Base-by-base conservation (phyloP, 2,797 vertebrate species). In the Cryptoblepharus egeriae region DNA sequence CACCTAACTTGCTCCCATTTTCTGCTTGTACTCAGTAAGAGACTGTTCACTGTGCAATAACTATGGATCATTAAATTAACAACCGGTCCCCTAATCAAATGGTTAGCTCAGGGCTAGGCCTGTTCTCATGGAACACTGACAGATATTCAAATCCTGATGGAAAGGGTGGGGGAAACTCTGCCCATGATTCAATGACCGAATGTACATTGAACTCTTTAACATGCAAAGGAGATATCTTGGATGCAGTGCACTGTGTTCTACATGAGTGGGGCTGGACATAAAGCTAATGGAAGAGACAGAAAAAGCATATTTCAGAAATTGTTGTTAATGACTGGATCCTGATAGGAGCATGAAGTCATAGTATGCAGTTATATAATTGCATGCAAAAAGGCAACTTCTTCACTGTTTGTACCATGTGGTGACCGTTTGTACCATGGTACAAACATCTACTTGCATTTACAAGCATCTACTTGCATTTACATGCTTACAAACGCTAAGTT, bases 21-120 rank as follows among this genome's bases (percentile, higher is more conserved):
- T 26, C 49, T 57, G n/a, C 49, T 55, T 61, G 39, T 35, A 35
- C 16, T 75, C 42, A 49, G 45, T 2, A 75, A 15, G 30, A 39
- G 57, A 61, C 15, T 42, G 35, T n/a, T 61, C 26, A 22, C n/a
- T 75, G 26, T n/a, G 37, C 61, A 61, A 63, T 61, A 42, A 63
- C 26, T n/a, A 4, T 18, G 74, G 57, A 18, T 75, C 71, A 74
- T 61, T 75, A 61, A 75, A 60, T 75, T 75, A 60, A 75, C 35
- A 75, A 28, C 71, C 42, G 35, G 12, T 30, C 32, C 16, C 73
- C 3, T 28, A 12, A 75, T 75, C 73, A 75, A 60, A 37, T 60
- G 32, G 12, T 55, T 60, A 28, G 55, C 73, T 55, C 30, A 60
- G 24, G 35, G 57, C 35, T 75, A 39, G 60, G 3, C 57, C 18